Conservation (phyloP, 1,140 invertebrate species). For the Dufourea novaeangliae region DNA sequence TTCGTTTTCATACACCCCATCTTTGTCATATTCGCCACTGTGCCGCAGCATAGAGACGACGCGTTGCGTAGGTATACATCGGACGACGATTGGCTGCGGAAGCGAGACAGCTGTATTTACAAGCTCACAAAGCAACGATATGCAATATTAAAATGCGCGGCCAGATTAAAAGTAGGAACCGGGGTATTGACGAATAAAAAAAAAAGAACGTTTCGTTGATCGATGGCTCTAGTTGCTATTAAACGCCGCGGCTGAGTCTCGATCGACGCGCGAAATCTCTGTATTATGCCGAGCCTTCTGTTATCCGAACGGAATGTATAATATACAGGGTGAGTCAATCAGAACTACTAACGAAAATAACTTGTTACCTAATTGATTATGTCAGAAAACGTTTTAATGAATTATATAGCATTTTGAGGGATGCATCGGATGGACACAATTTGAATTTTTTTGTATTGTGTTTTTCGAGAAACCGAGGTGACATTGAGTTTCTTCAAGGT, state of each 20-base stretch:
- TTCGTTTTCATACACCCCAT: neutral
- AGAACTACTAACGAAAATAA: no score
- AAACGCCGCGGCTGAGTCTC: neutral
- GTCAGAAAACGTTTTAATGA: no score
- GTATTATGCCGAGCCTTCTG: no score
- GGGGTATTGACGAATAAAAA: conserved; percentile 61
- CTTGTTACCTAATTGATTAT: no score
- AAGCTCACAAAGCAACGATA: conserved; percentile 64
- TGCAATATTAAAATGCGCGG: conserved; percentile 62
- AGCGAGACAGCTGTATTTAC: conserved; percentile 49
- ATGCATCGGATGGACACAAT: no score
- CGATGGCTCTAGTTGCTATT: conserved; percentile 14
- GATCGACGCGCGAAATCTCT: neutral
- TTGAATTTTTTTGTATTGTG: no score
- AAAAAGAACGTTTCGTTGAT: conserved; percentile 53
- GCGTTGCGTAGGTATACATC: conserved; percentile 25
- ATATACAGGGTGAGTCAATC: no score
- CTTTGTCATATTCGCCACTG: conserved; percentile 46
- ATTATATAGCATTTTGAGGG: no score
- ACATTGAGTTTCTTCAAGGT: no score
- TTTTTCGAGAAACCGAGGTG: no score
- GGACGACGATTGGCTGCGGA: conserved; percentile 7
- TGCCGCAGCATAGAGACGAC: conserved; percentile 46
- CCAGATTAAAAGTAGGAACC: conserved; percentile 59
- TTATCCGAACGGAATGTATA: no score